Percentiles rank a stretch among this genome's conserved stretches.
Conservation (phyloP, 2,888 invertebrate species). For the Xanthia icteritia region DNA sequence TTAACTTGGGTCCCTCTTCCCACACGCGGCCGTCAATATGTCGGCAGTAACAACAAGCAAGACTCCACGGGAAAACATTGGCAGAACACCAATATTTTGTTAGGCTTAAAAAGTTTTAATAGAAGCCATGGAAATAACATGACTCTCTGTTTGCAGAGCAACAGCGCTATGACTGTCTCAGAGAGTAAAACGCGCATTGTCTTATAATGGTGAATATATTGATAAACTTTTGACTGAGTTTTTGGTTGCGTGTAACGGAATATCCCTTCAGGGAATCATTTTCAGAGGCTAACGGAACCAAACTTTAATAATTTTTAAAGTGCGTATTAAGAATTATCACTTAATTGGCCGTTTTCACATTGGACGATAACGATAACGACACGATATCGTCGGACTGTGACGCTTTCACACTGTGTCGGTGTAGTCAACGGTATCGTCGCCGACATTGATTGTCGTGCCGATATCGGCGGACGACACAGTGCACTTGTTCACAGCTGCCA, state of each 20-base stretch:
- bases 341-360: too few species aligned
- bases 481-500: too few species aligned
- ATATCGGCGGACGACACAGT: too few species aligned
- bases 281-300: slow-evolving; percentile 10
- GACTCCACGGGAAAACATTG: slow-evolving; percentile 52
- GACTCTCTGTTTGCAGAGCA: slow-evolving; percentile 52
- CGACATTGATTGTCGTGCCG: too few species aligned
- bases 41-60: slow-evolving; percentile 56
- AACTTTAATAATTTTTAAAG: slow-evolving; percentile 8
- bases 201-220: slow-evolving; percentile 43
- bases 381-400: too few species aligned
- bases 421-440: too few species aligned
- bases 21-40: slow-evolving; percentile 40
- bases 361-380: too few species aligned
- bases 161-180: slow-evolving; percentile 31
- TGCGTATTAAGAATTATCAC: background rate
- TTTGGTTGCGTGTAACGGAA: slow-evolving; percentile 29
- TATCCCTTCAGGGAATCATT: slow-evolving; percentile 15
- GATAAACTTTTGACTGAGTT: slow-evolving; percentile 47
- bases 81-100: slow-evolving; percentile 63
- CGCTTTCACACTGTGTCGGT: too few species aligned
- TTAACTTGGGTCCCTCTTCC: slow-evolving; percentile 38
- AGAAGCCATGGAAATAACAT: slow-evolving; percentile 66
- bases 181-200: slow-evolving; percentile 22
- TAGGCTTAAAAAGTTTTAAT: slow-evolving; percentile 75